These are phyloP conservation scores for Pseudolycoriella hygida DNA, from an alignment of 2,888 invertebrate species.

Conservation along the genomic window DNA sequence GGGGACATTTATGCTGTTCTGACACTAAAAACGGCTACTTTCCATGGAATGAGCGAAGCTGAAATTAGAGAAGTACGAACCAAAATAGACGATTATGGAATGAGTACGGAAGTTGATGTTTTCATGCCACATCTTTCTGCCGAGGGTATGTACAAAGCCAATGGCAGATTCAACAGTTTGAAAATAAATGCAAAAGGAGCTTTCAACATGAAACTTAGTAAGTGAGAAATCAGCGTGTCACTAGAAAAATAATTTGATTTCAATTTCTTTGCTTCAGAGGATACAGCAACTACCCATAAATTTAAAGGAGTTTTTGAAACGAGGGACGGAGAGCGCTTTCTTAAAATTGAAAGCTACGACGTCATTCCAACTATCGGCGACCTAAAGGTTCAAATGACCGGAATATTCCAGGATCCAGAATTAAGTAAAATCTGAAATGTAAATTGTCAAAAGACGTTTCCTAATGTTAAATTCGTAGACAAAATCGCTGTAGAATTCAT, in stretches of 20 bases:
- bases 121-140: conserved; percentile 35
- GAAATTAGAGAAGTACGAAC: conserved; percentile 38
- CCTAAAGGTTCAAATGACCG: conserved; percentile 39
- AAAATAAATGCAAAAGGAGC: conserved; percentile 40
- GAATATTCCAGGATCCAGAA: conserved; percentile 40
- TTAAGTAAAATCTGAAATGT: conserved; percentile 31
- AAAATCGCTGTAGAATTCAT: conserved; percentile 28
- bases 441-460: background rate
- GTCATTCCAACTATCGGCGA: conserved; percentile 43
- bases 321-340: conserved; percentile 34
- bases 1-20: conserved; percentile 20
- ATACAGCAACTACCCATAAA: too few relatives aligned
- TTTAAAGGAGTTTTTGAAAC: conserved; percentile 34
- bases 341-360: conserved; percentile 39
- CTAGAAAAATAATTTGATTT: conserved; percentile 3
- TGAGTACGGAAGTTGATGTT: conserved; percentile 39
- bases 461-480: conserved; percentile 17
- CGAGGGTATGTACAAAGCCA: conserved; percentile 41
- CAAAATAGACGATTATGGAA: conserved; percentile 35
- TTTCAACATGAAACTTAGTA: conserved; percentile 42
- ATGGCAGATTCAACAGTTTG: conserved; percentile 41
- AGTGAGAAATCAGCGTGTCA: conserved; percentile 16
- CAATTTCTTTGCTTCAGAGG: background rate
- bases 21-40: conserved; percentile 32
- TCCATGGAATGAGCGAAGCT: conserved; percentile 35